Evolutionary conservation across 2,797 vertebrate genomes (phyloP).

Genomic region (Choloepus didactylus): DNA sequence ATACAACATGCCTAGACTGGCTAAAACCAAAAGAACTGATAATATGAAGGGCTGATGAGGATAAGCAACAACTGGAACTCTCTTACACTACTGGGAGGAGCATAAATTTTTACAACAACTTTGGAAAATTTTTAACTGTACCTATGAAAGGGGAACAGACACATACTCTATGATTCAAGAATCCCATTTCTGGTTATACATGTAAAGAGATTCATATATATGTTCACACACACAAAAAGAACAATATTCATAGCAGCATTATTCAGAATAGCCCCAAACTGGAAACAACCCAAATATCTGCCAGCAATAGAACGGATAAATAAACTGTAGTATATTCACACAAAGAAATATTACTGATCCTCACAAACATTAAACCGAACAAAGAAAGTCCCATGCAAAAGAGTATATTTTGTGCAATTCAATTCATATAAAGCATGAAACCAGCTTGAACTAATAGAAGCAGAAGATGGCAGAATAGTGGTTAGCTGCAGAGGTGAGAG

Average conservation of each 20-base stretch:
- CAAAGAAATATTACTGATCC: not conserved
- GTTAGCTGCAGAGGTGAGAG: not conserved
- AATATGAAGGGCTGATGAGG: not conserved
- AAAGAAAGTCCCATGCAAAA: not conserved
- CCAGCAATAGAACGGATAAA: not conserved
- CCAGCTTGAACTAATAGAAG: not conserved
- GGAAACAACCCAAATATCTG: not conserved
- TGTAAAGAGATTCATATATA: not conserved
- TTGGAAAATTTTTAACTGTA: not conserved
- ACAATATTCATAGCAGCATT: not conserved
- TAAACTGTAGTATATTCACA: constrained; percentile 23
- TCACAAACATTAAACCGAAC: constrained; percentile 19
- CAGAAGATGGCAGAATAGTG: not conserved
- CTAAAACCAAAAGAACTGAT: not conserved
- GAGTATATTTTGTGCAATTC: not conserved
- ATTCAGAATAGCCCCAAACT: not conserved
- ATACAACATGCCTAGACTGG: not conserved
- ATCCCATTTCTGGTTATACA: not conserved
- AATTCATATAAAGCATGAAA: not conserved
- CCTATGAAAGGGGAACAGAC: not conserved
- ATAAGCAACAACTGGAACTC: not conserved
- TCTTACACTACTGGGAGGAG: not conserved
- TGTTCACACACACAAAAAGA: not conserved
- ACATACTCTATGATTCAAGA: not conserved
- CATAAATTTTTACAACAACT: not conserved